Base-by-base conservation (phyloP, 2,797 vertebrate genomes). In the Percopsis omiscomaycus region DNA sequence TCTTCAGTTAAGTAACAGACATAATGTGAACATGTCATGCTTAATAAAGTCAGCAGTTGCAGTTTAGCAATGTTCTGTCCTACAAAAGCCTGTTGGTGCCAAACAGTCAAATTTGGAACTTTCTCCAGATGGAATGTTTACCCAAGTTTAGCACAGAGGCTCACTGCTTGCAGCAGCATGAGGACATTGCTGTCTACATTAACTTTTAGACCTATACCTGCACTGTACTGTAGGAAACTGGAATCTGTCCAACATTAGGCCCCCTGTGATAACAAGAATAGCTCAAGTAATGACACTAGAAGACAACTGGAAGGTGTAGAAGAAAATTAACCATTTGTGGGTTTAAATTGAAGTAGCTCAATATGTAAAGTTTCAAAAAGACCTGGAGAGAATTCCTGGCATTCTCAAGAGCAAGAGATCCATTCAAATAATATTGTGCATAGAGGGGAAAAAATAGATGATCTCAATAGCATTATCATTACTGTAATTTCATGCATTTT, bases 71-170 rank as follows among this genome's bases (percentile, higher is more conserved):
- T 75, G 75, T 74, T 75, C 79, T 63, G 14, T 80, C 84, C 71
- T 45, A 16, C 61, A 71, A 29, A 69, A 52, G 70, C 71, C 68
- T 75, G 32, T 66, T 58, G 67, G 68, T 84, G 84, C 84, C 83
- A 84, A 77, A 82, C 77, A 85, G 82, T 53, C 54, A 85, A 89
- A 88, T 75, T 55, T 83, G 87, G 83, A 87, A 77, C 75, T 77
- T 83, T 70, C 79, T 85, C 80, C 64, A 81, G 79, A 66, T 82
- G 81, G 82, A 88, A 89, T 90, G 84, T 90, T 89, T 89, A 88
- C 77, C 85, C 78, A 74, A 64, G 82, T 80, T 86, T 78, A 86
- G 79, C 84, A 84, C 59, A 68, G 61, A 82, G 77, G 63, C 77
- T 83, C 80, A 81, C 69, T 78, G 75, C 79, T 81, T 64, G 66